phyloP scores from a whole-genome alignment of 1,140 invertebrate genomes.

The Drosophila kurseongensis region DNA sequence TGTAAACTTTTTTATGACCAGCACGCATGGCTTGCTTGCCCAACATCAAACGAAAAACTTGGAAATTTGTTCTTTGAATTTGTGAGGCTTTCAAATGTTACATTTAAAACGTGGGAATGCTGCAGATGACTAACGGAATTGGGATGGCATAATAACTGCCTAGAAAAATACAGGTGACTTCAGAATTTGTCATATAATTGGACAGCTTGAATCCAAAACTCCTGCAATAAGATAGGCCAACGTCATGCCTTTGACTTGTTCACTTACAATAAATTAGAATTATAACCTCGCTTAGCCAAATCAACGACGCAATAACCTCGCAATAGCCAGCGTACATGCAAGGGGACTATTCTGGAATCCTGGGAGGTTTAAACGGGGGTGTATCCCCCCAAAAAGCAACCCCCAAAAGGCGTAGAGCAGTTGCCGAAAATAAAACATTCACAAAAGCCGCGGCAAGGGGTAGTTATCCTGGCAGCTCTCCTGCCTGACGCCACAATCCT shows the following conservation, averaged over 20 bases:
- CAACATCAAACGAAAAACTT: slow-evolving; percentile 51
- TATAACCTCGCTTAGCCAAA: slow-evolving; percentile 79
- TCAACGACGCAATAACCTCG: slow-evolving; percentile 75
- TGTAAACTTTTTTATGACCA: slow-evolving; percentile 11
- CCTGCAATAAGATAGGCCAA: slow-evolving; percentile 16
- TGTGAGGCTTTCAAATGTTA: slow-evolving; percentile 21
- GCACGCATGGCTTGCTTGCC: slow-evolving; percentile 20
- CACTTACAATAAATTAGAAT: slow-evolving; percentile 76
- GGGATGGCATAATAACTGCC: slow-evolving; percentile 1
- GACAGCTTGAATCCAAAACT: not conserved
- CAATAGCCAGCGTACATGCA: slow-evolving; percentile 68
- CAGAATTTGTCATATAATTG: slow-evolving; percentile 33
- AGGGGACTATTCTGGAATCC: slow-evolving; percentile 57
- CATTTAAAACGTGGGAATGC: slow-evolving; percentile 39
- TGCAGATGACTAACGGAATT: slow-evolving; percentile 25
- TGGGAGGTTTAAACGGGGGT: slow-evolving; percentile 1
- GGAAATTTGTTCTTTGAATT: slow-evolving; percentile 28
- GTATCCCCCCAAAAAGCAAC: slow-evolving; percentile 39
- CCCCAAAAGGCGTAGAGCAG: slow-evolving; percentile 43
- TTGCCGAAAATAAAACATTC: slow-evolving; percentile 51
- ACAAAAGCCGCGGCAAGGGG: slow-evolving; percentile 37
- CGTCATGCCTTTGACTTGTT: slow-evolving; percentile 56
- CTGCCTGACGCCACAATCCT: slow-evolving; percentile 39
- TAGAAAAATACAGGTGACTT: slow-evolving; percentile 13
- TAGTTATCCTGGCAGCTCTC: slow-evolving; percentile 36